These are phyloP conservation scores for Caenorhabditis elegans DNA, from an alignment of 1,140 invertebrate species.

Conservation along the genomic window WBcel235 BX284604.4:11437501-11438000, in stretches of 20 bases:
- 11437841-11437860: background rate
- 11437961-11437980: too few relatives aligned
- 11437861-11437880: background rate
- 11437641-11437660: slow-evolving; percentile 16
- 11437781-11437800: background rate
- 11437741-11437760: background rate
- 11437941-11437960: too few relatives aligned
- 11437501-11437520: background rate
- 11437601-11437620: slow-evolving; percentile 66
- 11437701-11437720: background rate
- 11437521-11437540: background rate
- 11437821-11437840: slow-evolving; percentile 1
- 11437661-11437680: background rate
- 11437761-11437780: background rate
- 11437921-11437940: too few relatives aligned
- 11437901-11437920: too few relatives aligned
- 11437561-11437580: slow-evolving; percentile 43
- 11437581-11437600: slow-evolving; percentile 54
- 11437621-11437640: slow-evolving; percentile 49
- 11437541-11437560: slow-evolving; percentile 16
- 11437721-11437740: background rate
- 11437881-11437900: slow-evolving; percentile 1
- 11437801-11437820: background rate
- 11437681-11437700: slow-evolving; percentile 17
- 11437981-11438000: too few relatives aligned